Conservation (phyloP, 2,113 vertebrate species). For the Stomatorhinus ivindoensis region DNA sequence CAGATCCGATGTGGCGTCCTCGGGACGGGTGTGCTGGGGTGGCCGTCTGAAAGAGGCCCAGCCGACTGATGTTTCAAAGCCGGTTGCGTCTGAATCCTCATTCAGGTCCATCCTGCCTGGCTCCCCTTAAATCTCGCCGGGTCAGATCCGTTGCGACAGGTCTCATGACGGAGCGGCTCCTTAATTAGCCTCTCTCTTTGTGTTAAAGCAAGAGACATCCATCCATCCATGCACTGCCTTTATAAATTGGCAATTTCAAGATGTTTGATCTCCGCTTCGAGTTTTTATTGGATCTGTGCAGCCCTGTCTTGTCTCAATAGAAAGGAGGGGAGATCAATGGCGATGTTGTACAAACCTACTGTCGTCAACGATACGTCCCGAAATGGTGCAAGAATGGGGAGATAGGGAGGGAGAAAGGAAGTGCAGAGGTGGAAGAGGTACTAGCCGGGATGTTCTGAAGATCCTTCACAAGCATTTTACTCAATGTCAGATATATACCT, state of each 20-base stretch:
- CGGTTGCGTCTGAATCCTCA: neutral
- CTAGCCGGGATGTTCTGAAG: neutral
- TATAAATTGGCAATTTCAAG: neutral
- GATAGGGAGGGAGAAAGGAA: neutral
- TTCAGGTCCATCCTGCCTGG: neutral
- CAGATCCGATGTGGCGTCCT: neutral
- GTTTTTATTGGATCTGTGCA: neutral
- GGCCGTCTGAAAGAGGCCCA: neutral
- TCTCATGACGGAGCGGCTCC: neutral
- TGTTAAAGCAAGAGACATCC: neutral
- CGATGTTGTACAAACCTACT: neutral
- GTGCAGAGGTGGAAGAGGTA: neutral
- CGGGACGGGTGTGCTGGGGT: neutral
- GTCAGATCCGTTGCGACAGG: neutral
- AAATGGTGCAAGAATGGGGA: neutral
- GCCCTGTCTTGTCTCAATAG: neutral
- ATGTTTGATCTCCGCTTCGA: neutral
- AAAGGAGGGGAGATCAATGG: neutral
- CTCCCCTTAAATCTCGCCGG: neutral
- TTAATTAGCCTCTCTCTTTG: neutral
- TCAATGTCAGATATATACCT: neutral
- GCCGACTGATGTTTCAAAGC: constrained; percentile 7
- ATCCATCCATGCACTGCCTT: neutral
- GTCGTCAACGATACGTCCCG: neutral
- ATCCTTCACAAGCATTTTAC: neutral